Conservation (phyloP, 2,888 invertebrate species). For the Dasypolia templi region DNA sequence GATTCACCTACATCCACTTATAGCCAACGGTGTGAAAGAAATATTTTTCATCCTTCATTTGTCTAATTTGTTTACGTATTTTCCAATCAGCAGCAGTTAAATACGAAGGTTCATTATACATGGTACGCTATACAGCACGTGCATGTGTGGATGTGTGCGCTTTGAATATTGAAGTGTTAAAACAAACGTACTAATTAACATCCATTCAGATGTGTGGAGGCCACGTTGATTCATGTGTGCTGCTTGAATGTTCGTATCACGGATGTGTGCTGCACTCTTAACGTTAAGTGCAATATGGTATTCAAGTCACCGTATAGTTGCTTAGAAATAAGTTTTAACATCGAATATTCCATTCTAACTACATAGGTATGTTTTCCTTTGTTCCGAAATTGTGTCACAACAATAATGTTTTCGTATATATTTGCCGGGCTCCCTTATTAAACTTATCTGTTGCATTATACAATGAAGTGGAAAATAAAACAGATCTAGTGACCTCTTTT, state of each 20-base stretch:
- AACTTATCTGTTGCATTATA: conserved; percentile 37
- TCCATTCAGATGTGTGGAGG: conserved; percentile 87
- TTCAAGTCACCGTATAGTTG: conserved; percentile 73
- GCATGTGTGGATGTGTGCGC: conserved; percentile 68
- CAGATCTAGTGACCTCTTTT: conserved; percentile 76
- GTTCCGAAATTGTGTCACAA: conserved; percentile 56
- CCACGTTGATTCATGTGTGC: conserved; percentile 81
- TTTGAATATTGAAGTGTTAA: conserved; percentile 80
- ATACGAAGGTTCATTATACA: conserved; percentile 77
- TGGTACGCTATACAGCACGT: conserved; percentile 63
- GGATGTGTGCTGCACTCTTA: conserved; percentile 76
- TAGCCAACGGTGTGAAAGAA: conserved; percentile 21
- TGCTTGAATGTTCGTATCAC: conserved; percentile 79
- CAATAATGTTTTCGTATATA: conserved; percentile 37
- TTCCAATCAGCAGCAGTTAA: conserved; percentile 77
- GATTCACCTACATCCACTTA: conserved; percentile 56
- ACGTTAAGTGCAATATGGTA: conserved; percentile 74
- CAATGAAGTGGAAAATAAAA: conserved; percentile 54
- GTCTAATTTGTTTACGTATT: conserved; percentile 73
- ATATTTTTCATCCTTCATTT: conserved; percentile 54
- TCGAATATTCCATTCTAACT: conserved; percentile 57
- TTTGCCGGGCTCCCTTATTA: conserved; percentile 33
- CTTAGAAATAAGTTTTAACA: conserved; percentile 70
- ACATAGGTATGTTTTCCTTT: conserved; percentile 51
- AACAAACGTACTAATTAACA: conserved; percentile 88